Evolutionary conservation across 2,797 vertebrate genomes (phyloP).

Genomic region (Manis javanica): DNA sequence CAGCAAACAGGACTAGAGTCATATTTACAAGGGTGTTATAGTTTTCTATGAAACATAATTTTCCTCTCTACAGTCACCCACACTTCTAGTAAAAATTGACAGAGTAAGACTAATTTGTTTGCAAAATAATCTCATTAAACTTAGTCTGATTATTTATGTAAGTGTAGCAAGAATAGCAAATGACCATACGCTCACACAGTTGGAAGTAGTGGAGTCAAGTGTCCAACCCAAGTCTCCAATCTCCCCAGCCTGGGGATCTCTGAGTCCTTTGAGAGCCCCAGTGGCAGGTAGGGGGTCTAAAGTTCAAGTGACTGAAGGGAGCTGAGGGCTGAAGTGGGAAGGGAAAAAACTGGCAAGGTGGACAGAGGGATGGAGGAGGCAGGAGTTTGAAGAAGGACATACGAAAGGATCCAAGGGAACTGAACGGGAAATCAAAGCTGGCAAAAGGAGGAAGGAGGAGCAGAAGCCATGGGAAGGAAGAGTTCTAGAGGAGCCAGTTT

Average conservation of each 20-base stretch:
- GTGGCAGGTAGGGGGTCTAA: background rate
- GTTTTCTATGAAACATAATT: no score
- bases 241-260: background rate
- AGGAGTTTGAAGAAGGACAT: background rate
- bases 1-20: no score
- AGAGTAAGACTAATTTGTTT: no score
- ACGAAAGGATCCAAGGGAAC: background rate
- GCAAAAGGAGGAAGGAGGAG: background rate
- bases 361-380: background rate
- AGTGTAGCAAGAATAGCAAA: no score
- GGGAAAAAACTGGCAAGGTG: background rate
- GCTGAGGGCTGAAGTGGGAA: background rate
- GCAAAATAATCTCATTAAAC: no score
- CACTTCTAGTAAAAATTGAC: no score
- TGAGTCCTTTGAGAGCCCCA: background rate
- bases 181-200: no score
- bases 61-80: no score
- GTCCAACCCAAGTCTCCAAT: no score
- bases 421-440: background rate
- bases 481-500: background rate
- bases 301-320: background rate
- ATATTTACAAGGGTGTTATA: no score
- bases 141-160: no score
- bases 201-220: no score
- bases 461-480: background rate